Conservation (phyloP, 2,113 vertebrate genomes). For the Pycnonotus jocosus region DNA sequence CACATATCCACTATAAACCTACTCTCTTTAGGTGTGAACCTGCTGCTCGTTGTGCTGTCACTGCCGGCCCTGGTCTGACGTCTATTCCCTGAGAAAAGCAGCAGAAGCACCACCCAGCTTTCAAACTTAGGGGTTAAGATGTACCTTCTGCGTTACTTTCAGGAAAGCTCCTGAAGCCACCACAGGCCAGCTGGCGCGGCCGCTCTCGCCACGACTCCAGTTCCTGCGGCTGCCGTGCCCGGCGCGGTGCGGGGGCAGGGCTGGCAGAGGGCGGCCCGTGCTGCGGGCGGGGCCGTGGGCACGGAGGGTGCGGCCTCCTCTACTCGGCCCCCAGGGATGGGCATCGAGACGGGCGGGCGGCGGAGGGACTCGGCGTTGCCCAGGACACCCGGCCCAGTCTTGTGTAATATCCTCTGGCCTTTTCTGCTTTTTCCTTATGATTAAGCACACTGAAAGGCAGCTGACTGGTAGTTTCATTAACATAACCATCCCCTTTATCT, state of each 20-base stretch:
- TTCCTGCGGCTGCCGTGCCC: accelerated
- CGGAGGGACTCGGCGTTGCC: no score
- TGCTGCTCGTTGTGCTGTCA: background rate
- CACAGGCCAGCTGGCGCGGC: accelerated
- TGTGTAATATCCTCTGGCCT: background rate
- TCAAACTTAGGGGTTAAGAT: background rate
- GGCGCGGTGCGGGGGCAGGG: no score
- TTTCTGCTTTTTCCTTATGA: background rate
- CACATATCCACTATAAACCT: background rate
- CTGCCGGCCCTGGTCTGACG: background rate
- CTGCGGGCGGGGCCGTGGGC: background rate
- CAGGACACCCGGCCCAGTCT: background rate
- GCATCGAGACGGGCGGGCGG: no score
- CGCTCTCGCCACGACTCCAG: accelerated
- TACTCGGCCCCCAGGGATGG: background rate
- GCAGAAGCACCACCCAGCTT: background rate
- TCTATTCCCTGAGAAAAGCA: background rate
- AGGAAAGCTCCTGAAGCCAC: background rate
- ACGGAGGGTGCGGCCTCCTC: background rate
- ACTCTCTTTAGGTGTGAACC: background rate
- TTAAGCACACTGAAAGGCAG: background rate
- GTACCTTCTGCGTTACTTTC: background rate
- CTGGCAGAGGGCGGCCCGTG: background rate
- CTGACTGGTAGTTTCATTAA: background rate
- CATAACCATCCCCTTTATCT: background rate